Evolutionary conservation across 2,888 invertebrate genomes (phyloP), one percentile per base, ranked within the genome.

Genomic region (Meloe dianella): DNA sequence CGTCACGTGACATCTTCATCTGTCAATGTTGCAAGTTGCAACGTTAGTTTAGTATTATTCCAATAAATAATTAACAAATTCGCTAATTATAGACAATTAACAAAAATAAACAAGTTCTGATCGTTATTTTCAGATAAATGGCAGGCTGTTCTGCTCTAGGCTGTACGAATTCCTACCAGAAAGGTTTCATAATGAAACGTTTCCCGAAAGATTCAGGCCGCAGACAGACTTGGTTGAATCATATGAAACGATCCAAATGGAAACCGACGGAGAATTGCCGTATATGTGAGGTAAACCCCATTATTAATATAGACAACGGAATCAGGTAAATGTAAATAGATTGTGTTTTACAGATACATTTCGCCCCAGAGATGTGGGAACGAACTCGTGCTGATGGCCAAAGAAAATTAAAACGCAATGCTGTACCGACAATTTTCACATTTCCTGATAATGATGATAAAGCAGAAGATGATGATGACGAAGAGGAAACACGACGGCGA

Each of bases 261-360:
- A 54, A 51, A 29, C 54, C 54, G 0, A 27, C 17, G 1, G 51
- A 61, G 3, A 47, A 61, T 20, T 24, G 51, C 3, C 22, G 24
- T 30, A 29, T 61, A 17, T 61, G 61, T 27, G 61, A 61, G 54
- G 61, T 61, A 61, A 61, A 14, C 30, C n/a, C n/a, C n/a, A n/a
- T n/a, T n/a, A n/a, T n/a, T n/a, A n/a, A n/a, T n/a, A n/a, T n/a
- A n/a, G n/a, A n/a, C n/a, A n/a, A n/a, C n/a, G n/a, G n/a, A n/a
- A n/a, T n/a, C 4, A 27, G 2, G 27, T 27, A 27, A 2, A 27
- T 27, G 4, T 27, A 27, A 3, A 4, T 27, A 27, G 27, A 27
- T 27, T 2, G 27, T 27, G 4, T n/a, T 61, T 47, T n/a, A 51
- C 12, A 61, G 61, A 22, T 51, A 10, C 61, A 61, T 14, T 61